A percentile compares a stretch with the other conserved stretches of the same genome.
Evolutionary conservation across 2,113 vertebrate genomes (phyloP).

Genomic region (Crocuta crocuta): DNA sequence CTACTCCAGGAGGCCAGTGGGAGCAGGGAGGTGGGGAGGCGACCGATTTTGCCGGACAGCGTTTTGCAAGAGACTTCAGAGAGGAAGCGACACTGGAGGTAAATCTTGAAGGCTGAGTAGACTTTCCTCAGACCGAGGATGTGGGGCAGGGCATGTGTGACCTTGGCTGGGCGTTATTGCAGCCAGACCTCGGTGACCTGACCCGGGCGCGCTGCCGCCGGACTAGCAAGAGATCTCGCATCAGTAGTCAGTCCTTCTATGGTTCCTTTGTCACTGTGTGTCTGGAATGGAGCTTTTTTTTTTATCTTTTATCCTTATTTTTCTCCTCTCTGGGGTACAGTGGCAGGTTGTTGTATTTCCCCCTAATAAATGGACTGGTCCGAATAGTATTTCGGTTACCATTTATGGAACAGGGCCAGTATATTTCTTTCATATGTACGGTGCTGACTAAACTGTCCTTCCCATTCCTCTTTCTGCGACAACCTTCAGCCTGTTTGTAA

Average conservation of each 20-base stretch:
- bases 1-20: fast-evolving
- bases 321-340: background rate
- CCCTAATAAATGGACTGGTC: background rate
- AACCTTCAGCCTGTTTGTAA: slow-evolving; percentile 44
- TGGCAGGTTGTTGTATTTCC: background rate
- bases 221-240: background rate
- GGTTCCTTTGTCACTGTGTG: background rate
- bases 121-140: background rate
- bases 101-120: background rate
- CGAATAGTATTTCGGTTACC: background rate
- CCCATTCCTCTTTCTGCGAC: background rate
- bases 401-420: slow-evolving; percentile 10
- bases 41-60: background rate
- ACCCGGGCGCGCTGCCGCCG: background rate
- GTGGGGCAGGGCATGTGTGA: background rate
- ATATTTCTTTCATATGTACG: slow-evolving; percentile 49
- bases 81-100: background rate
- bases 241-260: background rate
- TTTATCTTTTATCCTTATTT: slow-evolving; percentile 46
- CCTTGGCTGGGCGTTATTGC: background rate
- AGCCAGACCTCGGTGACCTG: background rate
- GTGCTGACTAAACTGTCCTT: background rate
- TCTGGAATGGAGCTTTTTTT: background rate
- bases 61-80: background rate
- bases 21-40: background rate